Evolutionary conservation across 2,888 invertebrate genomes (phyloP).

Genomic region (Drosophila heteroneura): DNA sequence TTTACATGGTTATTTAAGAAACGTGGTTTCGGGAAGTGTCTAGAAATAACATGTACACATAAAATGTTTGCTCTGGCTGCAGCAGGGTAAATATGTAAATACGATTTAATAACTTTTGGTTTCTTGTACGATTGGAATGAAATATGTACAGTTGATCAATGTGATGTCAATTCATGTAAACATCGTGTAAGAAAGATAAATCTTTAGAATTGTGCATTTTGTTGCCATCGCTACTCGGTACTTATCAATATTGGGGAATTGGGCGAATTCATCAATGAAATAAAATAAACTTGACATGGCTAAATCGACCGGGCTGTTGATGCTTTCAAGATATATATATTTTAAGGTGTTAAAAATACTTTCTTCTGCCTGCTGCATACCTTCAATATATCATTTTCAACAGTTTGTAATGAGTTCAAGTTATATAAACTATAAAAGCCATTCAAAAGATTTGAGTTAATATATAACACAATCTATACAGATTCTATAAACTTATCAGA

Average conservation of each 20-base stretch:
- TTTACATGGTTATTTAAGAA: neutral
- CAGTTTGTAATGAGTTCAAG: neutral
- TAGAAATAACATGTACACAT: neutral
- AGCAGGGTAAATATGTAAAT: neutral
- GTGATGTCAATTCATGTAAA: neutral
- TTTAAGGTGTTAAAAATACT: neutral
- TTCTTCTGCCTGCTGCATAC: neutral
- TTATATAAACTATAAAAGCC: neutral
- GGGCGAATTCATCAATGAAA: neutral
- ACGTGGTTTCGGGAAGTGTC: neutral
- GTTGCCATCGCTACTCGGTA: neutral
- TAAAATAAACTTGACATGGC: neutral
- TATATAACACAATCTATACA: neutral
- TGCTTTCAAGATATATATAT: neutral
- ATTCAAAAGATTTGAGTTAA: neutral
- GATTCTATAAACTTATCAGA: neutral
- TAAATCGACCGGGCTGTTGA: neutral
- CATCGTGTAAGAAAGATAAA: neutral
- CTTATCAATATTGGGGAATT: neutral
- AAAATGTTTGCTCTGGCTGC: neutral
- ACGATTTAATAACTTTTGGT: neutral
- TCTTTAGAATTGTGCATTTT: neutral
- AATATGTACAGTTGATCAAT: neutral
- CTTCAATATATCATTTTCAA: neutral
- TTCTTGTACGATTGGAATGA: neutral